Base-by-base conservation (phyloP, 2,888 invertebrate genomes). In the Stramonita haemastoma region DNA sequence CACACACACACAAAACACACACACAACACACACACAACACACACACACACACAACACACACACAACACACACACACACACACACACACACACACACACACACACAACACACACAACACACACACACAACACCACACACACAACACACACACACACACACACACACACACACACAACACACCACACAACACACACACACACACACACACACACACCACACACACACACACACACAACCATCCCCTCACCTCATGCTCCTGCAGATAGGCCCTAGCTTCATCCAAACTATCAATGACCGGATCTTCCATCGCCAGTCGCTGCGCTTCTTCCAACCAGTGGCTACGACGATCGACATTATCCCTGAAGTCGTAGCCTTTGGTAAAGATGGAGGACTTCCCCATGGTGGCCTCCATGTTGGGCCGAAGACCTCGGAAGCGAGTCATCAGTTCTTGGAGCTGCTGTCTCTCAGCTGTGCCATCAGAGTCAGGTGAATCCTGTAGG, bases 361-460 rank as follows among this genome's bases (percentile, higher is more conserved):
- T 97, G 96, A 98, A 99, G 0, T 98, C 98, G 95, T 98, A 98
- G 95, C 98, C 99, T 96, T 98, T 98, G 4, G 98, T 98, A 94
- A 98, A 98, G 0, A 98, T 98, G 94, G 98, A 98, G 0, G 99
- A 98, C 96, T 98, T 98, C 19, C 98, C 98, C 97, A 98, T 98
- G 0, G 98, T 98, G 89, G 98, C 97, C 96, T 99, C 98, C 93
- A 99, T 98, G 1, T 98, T 98, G 0, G 99, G 98, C 93, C 98
- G 98, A 19, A 99, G 96, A 94, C 93, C 93, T 56, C 92, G 90
- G 91, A 99, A 99, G 91, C 98, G 97, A 0, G 97, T 97, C 91
- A 99, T 98, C 73, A 94, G 90, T 15, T 91, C 93, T 95, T 98
- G 98, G 26, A 99, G 96, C 94, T 97, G 97, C 91, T 97, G 97